Evolutionary conservation across 2,888 invertebrate species (phyloP).

Genomic region (Mycalesis mineus): DNA sequence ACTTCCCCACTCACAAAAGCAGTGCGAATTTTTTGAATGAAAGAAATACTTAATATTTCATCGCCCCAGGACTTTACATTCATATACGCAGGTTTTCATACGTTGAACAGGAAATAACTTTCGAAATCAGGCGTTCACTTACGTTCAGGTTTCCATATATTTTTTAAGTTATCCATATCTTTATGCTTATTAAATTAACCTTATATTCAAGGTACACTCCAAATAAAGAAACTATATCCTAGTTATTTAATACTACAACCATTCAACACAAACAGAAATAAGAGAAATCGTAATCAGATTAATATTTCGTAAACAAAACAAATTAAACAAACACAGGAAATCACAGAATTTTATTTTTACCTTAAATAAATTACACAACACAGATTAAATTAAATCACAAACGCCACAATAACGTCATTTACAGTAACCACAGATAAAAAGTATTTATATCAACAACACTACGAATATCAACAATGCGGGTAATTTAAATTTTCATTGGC

Average conservation of each 20-base stretch:
- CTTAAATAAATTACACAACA: no score
- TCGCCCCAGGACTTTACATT: no score
- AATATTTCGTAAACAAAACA: slow-evolving; percentile 35
- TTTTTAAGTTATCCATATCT: slow-evolving; percentile 66
- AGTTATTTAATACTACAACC: slow-evolving; percentile 12
- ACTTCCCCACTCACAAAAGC: no score
- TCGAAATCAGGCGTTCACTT: slow-evolving; percentile 32
- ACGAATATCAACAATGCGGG: slow-evolving; percentile 10
- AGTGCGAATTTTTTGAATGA: no score
- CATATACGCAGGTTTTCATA: neutral
- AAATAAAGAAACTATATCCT: neutral
- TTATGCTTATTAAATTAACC: neutral
- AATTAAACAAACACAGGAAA: slow-evolving; percentile 7
- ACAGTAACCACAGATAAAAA: neutral
- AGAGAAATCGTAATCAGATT: slow-evolving; percentile 30
- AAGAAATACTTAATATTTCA: no score
- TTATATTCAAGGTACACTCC: neutral
- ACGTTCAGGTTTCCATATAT: slow-evolving; percentile 74
- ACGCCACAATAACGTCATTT: no score
- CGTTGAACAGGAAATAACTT: neutral
- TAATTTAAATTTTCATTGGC: slow-evolving; percentile 26
- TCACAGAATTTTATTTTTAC: neutral
- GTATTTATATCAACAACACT: neutral
- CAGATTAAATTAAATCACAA: no score
- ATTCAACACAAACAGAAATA: slow-evolving; percentile 21